Conservation (phyloP, 2,797 vertebrate genomes). For the Aphelocoma californica region DNA sequence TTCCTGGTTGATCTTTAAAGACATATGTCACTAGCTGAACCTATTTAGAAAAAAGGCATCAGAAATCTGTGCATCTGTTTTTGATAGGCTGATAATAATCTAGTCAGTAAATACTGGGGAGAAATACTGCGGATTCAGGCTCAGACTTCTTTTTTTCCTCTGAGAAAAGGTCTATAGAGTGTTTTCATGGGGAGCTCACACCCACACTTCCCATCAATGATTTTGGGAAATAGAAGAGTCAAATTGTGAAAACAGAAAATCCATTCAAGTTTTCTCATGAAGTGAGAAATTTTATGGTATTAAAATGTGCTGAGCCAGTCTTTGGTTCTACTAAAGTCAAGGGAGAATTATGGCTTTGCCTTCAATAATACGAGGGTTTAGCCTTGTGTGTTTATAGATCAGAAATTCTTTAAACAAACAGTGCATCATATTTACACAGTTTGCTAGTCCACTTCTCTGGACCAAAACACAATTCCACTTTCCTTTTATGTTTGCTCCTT, state of each 20-base stretch:
- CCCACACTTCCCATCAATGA: not conserved
- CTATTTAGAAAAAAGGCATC: not conserved
- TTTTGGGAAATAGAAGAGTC: not conserved
- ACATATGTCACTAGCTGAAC: not conserved
- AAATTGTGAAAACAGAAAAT: not conserved
- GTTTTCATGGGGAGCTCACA: not conserved
- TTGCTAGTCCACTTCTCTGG: conserved; percentile 33
- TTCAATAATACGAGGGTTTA: not conserved
- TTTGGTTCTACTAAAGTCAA: not conserved
- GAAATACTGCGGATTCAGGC: not conserved
- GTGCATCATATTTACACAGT: not conserved
- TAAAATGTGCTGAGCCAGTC: not conserved
- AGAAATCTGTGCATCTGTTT: not conserved
- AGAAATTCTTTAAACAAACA: conserved; percentile 39
- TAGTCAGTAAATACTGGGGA: not conserved
- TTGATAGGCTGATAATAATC: not conserved
- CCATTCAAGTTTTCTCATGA: not conserved
- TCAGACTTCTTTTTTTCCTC: not conserved
- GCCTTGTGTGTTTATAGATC: not conserved
- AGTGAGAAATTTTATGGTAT: not conserved
- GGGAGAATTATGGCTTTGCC: not conserved
- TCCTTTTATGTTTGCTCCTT: conserved; percentile 6
- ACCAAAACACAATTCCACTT: not conserved
- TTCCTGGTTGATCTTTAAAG: not conserved
- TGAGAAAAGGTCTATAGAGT: not conserved